Conservation (phyloP, 2,797 vertebrate genomes). For the Parauchenoglanis punctatus region DNA sequence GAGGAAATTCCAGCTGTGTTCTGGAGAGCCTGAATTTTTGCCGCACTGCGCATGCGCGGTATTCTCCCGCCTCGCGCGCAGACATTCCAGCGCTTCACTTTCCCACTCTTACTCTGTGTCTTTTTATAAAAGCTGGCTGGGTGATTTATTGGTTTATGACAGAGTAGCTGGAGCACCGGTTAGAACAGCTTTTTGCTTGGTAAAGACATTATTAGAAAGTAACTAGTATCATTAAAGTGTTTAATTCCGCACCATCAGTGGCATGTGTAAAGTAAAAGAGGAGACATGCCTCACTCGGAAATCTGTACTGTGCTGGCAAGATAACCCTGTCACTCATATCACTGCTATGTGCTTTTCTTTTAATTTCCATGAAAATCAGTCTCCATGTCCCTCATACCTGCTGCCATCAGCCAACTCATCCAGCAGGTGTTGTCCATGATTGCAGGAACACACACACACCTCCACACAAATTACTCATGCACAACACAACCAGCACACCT, state of each 20-base stretch:
- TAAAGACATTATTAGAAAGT: background rate
- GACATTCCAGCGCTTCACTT: background rate
- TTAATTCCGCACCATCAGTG: background rate
- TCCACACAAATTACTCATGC: background rate
- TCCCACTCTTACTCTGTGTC: background rate
- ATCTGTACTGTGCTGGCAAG: background rate
- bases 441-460: background rate
- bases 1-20: conserved; percentile 3
- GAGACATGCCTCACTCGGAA: background rate
- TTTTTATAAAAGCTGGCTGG: background rate
- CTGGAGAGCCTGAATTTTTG: background rate
- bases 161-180: background rate
- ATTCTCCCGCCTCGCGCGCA: background rate
- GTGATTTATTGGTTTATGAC: background rate
- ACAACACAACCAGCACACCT: background rate
- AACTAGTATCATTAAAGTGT: background rate
- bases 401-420: too few relatives aligned
- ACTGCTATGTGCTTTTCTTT: background rate
- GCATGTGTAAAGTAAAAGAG: background rate
- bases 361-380: background rate
- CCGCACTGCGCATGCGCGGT: background rate
- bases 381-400: background rate
- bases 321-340: background rate
- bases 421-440: too few relatives aligned
- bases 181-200: background rate